Conservation (phyloP, 92 coral and sea anemone species). For the Virgularia gustaviana region DNA sequence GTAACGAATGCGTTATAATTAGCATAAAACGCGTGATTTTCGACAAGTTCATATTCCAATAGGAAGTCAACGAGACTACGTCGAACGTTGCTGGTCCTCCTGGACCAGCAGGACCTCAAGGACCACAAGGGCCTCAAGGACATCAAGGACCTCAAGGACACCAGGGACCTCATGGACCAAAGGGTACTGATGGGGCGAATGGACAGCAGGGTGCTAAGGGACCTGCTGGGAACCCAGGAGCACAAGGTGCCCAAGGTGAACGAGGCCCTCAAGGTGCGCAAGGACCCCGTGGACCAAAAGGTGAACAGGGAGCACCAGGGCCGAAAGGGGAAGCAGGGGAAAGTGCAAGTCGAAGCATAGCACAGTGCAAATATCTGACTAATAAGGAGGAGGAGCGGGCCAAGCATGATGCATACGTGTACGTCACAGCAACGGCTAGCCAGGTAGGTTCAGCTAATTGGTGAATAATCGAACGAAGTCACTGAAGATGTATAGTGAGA, state of each 20-base stretch:
- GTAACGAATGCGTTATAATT: background rate
- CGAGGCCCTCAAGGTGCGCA: background rate
- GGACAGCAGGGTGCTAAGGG: no score
- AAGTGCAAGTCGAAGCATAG: background rate
- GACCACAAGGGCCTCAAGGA: background rate
- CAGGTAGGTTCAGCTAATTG: no score
- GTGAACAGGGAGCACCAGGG: slow-evolving; percentile 3
- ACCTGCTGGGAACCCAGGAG: slow-evolving; percentile 7
- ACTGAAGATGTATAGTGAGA: background rate
- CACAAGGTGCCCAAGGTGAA: background rate
- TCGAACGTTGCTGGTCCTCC: background rate
- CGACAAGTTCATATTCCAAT: background rate
- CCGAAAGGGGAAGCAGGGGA: background rate
- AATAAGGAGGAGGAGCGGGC: background rate
- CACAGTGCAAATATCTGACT: background rate
- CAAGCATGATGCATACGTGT: background rate
- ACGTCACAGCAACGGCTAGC: background rate
- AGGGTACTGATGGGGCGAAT: no score
- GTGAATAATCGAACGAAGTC: background rate
- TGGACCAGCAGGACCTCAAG: slow-evolving; percentile 4
- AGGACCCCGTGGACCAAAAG: background rate
- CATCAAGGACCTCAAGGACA: background rate
- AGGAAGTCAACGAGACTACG: slow-evolving; percentile 6
- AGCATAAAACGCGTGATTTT: background rate
- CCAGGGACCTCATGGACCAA: slow-evolving; percentile 1